Evolutionary conservation across 2,113 vertebrate genomes (phyloP), one percentile per base, ranked within the genome.

Genomic region (Scolopax mira): DNA sequence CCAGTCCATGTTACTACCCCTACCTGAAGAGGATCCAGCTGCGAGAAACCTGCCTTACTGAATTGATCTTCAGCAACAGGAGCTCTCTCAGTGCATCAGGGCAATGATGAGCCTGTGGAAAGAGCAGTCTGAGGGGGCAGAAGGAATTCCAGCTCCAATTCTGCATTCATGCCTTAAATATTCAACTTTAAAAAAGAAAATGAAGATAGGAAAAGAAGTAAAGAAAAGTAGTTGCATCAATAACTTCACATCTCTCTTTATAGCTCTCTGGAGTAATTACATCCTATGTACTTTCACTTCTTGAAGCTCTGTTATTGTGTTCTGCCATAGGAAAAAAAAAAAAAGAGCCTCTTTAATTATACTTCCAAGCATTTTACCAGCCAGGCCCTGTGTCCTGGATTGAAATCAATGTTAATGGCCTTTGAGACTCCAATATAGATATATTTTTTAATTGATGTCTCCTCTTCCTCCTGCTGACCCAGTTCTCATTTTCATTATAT

Each of bases 401-500:
- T 95, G 85, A 97, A 97, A 97, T 97, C 96, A 95, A 77, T 90
- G 83, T 89, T 95, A 96, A 97, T 81, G 81, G 93, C 80, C 96
- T 97, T 94, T 97, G 90, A 88, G 88, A 96, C 81, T 96, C 84
- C 70, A 72, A 37, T 77, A 75, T 75, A 70, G 62, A 94, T 89
- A 91, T 92, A 83, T 77, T 95, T 97, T 96, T 96, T 94, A 97
- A 97, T 96, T 96, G 97, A 97, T 95, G 89, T 96, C 84, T 92
- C 70, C 82, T 93, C 67, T 82, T 96, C 90, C 82, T 96, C 64
- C 75, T 91, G 89, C 60, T 89, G 79, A 82, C 69, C 94, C 70
- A 72, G 13, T 92, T 86, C 74, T 84, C 79, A 92, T 95, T 97
- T 97, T 98, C 81, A 96, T 97, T 96, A 86, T 60, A 91, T 94